Base-by-base conservation (phyloP, 1,140 invertebrate genomes). In the Mycetomoellerius zeteki region DNA sequence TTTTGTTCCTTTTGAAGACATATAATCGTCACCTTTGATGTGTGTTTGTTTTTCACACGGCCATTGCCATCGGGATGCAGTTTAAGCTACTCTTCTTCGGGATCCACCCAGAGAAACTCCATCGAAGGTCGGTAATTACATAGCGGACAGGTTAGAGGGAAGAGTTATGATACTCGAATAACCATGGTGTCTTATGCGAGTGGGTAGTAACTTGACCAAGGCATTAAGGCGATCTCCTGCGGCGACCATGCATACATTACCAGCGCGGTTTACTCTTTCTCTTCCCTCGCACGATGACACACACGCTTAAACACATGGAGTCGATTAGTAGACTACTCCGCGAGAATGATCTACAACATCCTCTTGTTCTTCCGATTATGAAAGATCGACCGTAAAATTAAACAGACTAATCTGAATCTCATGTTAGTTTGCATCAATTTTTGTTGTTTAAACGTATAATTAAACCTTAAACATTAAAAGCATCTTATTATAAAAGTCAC, bases 181-280 rank as follows among this genome's bases (percentile, higher is more conserved):
- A 91, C 69, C 71, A 30, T 60, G 82, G 88, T 91, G 90, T 88
- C 90, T 92, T 92, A 91, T 88, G 88, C 86, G 85, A 88, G 91
- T 92, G 86, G 91, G 88, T 69, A 88, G 91, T 91, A 91, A 92
- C 90, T 91, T 86, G 86, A 91, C 71, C 82, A 43, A 88, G 80
- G 91, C 87, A 92, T 92, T 92, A 92, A 91, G 85, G 14, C 84
- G 89, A 90, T 92, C 91, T 92, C 92, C 92, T 86, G 90, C 88
- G 90, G 92, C 89, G 90, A 87, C 16, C 85, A 88, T 85, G 92
- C 92, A 92, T 92, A 92, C 85, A 89, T 92, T 91, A 90, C 67
- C 69, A 67, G 80, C 87, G 84, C 21, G 64, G 65, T 88, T 89
- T 84, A 76, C 80, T 89, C 86, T 60, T 58, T 77, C 77, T 64